Percentiles rank a stretch among this genome's conserved stretches.
Conservation (phyloP, 2,797 vertebrate species). For the Melopsittacus undulatus region DNA sequence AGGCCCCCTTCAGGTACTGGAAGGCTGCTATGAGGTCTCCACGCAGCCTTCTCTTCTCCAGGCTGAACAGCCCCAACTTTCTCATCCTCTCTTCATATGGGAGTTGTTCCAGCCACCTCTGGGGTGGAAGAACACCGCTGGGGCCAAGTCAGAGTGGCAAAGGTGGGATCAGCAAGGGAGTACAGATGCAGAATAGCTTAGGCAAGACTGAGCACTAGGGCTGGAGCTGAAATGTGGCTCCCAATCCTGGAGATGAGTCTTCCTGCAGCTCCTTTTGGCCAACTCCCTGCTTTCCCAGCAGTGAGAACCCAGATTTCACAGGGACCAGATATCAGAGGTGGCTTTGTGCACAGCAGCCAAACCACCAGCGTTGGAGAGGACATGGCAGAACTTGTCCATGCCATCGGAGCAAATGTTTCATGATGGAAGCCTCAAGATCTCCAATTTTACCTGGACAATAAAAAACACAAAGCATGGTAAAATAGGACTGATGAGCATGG, state of each 20-base stretch:
- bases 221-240: neutral
- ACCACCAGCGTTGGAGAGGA: neutral
- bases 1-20: neutral
- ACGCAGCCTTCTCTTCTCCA: neutral
- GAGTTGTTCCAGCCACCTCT: neutral
- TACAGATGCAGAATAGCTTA: neutral
- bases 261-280: neutral
- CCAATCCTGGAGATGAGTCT: accelerated
- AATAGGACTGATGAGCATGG: neutral
- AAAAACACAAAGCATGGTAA: neutral
- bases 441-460: neutral
- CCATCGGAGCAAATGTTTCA: neutral
- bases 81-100: neutral
- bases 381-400: neutral
- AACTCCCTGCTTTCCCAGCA: neutral
- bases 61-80: neutral
- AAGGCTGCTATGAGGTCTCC: neutral
- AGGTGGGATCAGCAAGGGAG: neutral
- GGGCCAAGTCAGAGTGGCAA: neutral
- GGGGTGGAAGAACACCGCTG: neutral
- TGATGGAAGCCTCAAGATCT: neutral
- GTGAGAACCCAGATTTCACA: neutral
- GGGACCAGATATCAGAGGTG: neutral
- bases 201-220: neutral
- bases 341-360: neutral